A percentile compares a stretch with the other conserved stretches of the same genome.
Evolutionary conservation across 2,888 invertebrate genomes (phyloP).

Genomic region (Dioctria linearis): DNA sequence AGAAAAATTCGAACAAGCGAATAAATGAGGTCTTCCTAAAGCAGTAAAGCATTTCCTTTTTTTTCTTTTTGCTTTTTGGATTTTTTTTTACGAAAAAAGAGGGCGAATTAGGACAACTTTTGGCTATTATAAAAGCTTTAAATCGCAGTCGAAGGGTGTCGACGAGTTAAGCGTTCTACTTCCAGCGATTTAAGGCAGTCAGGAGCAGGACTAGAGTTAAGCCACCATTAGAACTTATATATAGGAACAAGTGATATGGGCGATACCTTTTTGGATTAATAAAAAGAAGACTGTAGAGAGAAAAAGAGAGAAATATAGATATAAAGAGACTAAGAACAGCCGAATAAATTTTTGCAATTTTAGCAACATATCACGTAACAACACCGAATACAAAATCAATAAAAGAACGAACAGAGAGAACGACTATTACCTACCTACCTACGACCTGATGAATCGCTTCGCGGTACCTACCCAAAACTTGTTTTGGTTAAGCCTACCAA

Average conservation of each 20-base stretch:
- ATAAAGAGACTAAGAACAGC: not conserved
- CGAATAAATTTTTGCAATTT: conserved; percentile 49
- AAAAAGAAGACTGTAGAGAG: conserved; percentile 10
- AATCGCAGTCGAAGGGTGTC: conserved; percentile 46
- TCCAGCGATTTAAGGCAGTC: conserved; percentile 34
- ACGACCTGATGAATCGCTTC: not conserved
- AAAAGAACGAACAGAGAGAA: conserved; percentile 4
- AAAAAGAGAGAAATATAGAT: too few species aligned
- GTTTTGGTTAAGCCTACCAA: not conserved
- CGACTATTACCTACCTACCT: not conserved
- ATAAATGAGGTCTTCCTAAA: conserved; percentile 46
- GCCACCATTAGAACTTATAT: not conserved
- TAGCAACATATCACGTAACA: conserved; percentile 44
- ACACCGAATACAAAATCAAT: conserved; percentile 46
- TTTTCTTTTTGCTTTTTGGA: not conserved
- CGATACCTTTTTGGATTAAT: not conserved
- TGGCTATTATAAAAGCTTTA: conserved; percentile 37
- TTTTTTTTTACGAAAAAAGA: not conserved
- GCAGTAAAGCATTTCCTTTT: conserved; percentile 29
- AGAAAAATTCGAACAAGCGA: conserved; percentile 35
- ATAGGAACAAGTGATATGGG: not conserved
- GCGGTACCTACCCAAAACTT: not conserved
- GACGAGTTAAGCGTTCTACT: conserved; percentile 36
- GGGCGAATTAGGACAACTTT: conserved; percentile 13
- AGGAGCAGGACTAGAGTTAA: not conserved